A percentile compares a stretch with the other conserved stretches of the same genome.
Evolutionary conservation across 2,888 invertebrate species (phyloP).

Genomic region (Tetragonisca angustula): DNA sequence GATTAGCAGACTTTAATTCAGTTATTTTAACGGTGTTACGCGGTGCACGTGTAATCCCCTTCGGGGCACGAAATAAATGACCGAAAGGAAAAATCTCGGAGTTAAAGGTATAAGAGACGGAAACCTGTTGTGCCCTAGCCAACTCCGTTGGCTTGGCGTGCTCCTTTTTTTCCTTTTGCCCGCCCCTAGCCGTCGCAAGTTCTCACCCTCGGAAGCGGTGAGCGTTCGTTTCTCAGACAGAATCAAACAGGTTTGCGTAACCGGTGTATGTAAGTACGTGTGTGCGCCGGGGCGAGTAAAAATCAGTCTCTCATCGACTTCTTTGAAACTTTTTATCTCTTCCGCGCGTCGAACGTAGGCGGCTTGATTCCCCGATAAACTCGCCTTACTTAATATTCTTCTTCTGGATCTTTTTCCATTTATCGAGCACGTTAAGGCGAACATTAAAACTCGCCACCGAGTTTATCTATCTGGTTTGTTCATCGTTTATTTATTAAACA

Average conservation of each 20-base stretch:
- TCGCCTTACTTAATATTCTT: constrained; percentile 1
- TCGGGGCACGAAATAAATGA: constrained; percentile 48
- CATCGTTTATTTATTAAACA: constrained; percentile 4
- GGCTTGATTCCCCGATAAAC: not conserved
- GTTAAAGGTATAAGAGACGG: constrained; percentile 67
- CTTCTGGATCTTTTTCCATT: not conserved
- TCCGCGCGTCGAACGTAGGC: constrained; percentile 4
- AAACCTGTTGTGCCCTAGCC: constrained; percentile 65
- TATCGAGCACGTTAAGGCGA: not conserved
- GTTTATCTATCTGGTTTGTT: constrained; percentile 33
- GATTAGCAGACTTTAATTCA: constrained; percentile 49
- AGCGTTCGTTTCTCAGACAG: constrained; percentile 67
- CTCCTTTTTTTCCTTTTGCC: constrained; percentile 18
- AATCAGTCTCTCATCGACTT: constrained; percentile 52
- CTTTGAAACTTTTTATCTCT: constrained; percentile 48
- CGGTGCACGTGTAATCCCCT: constrained; percentile 36
- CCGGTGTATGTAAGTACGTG: not conserved
- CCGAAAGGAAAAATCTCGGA: constrained; percentile 51
- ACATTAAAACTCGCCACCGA: not conserved
- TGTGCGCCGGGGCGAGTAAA: constrained; percentile 39
- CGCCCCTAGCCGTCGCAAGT: constrained; percentile 47
- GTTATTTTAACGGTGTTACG: constrained; percentile 47
- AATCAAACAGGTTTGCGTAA: constrained; percentile 68
- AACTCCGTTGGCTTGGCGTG: constrained; percentile 33
- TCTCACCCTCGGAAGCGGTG: constrained; percentile 58